These are phyloP conservation scores for Cetonia aurata DNA, from an alignment of 2,888 invertebrate species.

Conservation along the genomic window DNA sequence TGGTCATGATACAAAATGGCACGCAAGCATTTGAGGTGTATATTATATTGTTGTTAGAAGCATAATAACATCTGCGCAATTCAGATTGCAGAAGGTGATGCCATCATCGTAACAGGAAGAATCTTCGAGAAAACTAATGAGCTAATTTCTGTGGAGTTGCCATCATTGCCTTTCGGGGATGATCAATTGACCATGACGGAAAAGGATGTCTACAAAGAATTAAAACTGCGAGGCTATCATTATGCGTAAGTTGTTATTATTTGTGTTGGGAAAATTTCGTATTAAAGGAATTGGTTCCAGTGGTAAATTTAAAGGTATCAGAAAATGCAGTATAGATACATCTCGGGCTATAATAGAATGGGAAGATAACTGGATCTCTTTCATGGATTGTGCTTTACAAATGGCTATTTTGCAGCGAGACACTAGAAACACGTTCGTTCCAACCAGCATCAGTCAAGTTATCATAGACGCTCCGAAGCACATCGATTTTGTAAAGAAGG, in stretches of 20 bases:
- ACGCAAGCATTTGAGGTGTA: constrained; percentile 58
- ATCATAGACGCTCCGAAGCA: constrained; percentile 49
- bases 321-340: constrained; percentile 53
- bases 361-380: constrained; percentile 89
- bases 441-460: constrained; percentile 65
- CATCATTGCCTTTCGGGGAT: neutral
- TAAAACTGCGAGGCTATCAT: constrained; percentile 77
- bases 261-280: too few relatives aligned
- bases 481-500: constrained; percentile 45
- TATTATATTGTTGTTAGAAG: too few relatives aligned
- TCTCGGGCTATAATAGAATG: constrained; percentile 72
- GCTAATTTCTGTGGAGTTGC: neutral
- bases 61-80: neutral
- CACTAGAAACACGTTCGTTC: constrained; percentile 78
- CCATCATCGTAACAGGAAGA: constrained; percentile 76
- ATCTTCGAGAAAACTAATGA: constrained; percentile 66
- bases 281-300: constrained; percentile 47
- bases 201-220: constrained; percentile 77
- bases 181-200: constrained; percentile 62
- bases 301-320: constrained; percentile 54
- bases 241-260: constrained; percentile 48
- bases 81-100: constrained; percentile 76
- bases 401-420: constrained; percentile 78
- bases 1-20: constrained; percentile 54
- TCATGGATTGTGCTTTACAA: constrained; percentile 92